Conservation (phyloP, 35 echinoderm and acorn worm species). For the Anneissia japonica region DNA sequence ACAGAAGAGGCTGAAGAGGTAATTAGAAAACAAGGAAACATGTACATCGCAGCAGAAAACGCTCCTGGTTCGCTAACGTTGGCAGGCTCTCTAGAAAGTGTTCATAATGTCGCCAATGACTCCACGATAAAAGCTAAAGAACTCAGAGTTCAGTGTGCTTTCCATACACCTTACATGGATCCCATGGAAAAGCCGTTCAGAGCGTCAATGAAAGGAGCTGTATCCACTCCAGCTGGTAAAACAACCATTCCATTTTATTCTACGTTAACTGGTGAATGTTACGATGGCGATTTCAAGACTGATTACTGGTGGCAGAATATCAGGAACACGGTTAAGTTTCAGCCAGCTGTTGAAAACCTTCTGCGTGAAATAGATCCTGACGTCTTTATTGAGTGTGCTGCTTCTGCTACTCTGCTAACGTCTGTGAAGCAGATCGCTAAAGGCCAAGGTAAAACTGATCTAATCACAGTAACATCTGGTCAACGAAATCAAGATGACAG, state of each 20-base stretch:
- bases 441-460: slow-evolving; percentile 17
- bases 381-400: slow-evolving; percentile 71
- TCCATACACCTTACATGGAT: slow-evolving; percentile 88
- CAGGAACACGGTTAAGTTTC: slow-evolving; percentile 64
- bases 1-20: slow-evolving; percentile 51
- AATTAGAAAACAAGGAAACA: slow-evolving; percentile 31
- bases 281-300: slow-evolving; percentile 65
- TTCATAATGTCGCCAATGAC: slow-evolving; percentile 50
- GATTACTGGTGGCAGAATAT: slow-evolving; percentile 94
- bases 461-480: slow-evolving; percentile 45
- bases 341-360: slow-evolving; percentile 60
- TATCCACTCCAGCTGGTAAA: slow-evolving; percentile 39
- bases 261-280: slow-evolving; percentile 54
- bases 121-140: slow-evolving; percentile 49
- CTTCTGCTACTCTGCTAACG: slow-evolving; percentile 68
- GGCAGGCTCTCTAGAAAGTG: slow-evolving; percentile 50
- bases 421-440: slow-evolving; percentile 63
- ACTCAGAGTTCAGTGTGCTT: slow-evolving; percentile 68
- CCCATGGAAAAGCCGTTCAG: slow-evolving; percentile 63
- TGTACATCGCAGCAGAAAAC: slow-evolving; percentile 84
- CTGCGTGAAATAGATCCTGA: slow-evolving; percentile 42
- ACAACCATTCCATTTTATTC: slow-evolving; percentile 54
- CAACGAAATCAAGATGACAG: slow-evolving; percentile 66
- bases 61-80: slow-evolving; percentile 65
- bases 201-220: slow-evolving; percentile 53